Percentiles rank a stretch among this genome's conserved stretches.
phyloP scores from a whole-genome alignment of 2,113 vertebrate genomes.

The Uria aalge region DNA sequence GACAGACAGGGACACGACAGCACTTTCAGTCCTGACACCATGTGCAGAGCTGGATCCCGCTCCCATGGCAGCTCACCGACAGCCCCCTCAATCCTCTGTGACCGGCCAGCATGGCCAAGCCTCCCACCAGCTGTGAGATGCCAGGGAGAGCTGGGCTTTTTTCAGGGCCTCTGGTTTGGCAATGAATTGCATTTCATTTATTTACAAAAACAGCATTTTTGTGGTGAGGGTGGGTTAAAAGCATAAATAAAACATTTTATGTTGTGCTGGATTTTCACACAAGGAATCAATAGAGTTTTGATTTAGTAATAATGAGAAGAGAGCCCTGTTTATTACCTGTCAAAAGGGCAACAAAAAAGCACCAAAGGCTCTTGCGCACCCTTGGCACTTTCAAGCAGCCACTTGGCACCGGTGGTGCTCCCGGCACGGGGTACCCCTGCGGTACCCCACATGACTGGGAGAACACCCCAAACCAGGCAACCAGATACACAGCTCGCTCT shows the following conservation, averaged over 20 bases:
- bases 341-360: not conserved
- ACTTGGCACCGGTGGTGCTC: not conserved
- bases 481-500: not conserved
- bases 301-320: slow-evolving; percentile 41
- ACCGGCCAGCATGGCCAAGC: fast-evolving
- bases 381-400: not conserved
- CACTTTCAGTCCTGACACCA: not conserved
- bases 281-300: slow-evolving; percentile 29
- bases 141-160: not conserved
- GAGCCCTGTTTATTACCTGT: not conserved
- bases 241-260: slow-evolving; percentile 38
- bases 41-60: not conserved
- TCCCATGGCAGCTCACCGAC: not conserved
- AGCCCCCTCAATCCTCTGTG: not conserved
- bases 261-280: not conserved
- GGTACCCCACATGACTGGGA: fast-evolving
- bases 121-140: not conserved
- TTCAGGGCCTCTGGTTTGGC: not conserved
- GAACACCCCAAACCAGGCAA: not conserved
- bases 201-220: not conserved
- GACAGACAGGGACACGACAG: not conserved
- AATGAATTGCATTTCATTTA: not conserved
- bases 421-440: fast-evolving
- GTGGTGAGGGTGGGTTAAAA: not conserved
- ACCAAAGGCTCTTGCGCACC: not conserved